Conservation (phyloP, 2,797 vertebrate species). For the Sebastes iracundus region DNA sequence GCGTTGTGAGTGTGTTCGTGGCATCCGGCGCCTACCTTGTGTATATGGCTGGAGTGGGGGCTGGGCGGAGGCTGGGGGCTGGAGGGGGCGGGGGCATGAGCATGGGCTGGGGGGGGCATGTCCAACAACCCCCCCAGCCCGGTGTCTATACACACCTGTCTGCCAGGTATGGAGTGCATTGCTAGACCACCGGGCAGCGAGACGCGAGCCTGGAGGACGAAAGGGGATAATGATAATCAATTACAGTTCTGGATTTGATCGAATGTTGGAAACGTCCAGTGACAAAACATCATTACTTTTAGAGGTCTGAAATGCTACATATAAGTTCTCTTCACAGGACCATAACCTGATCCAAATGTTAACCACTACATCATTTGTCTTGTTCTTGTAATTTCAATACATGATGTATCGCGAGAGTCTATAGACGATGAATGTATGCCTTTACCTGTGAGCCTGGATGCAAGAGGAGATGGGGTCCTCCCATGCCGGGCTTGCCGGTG, state of each 20-base stretch:
- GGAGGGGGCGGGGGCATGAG: constrained; percentile 76
- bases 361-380: background rate
- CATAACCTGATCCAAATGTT: background rate
- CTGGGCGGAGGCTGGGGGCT: constrained; percentile 80
- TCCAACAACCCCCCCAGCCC: no score
- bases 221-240: background rate
- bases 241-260: no score
- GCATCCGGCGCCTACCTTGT: constrained; percentile 78
- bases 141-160: constrained; percentile 87
- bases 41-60: constrained; percentile 80
- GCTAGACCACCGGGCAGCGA: constrained; percentile 79
- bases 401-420: background rate
- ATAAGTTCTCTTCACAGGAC: no score
- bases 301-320: background rate
- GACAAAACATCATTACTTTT: background rate
- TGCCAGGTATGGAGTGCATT: constrained; percentile 84
- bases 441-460: constrained; percentile 89
- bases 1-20: constrained; percentile 30
- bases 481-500: constrained; percentile 83
- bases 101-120: constrained; percentile 78
- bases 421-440: background rate
- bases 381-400: background rate
- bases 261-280: background rate
- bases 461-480: constrained; percentile 84
- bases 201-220: constrained; percentile 71